Evolutionary conservation across 2,797 vertebrate genomes (phyloP).

Genomic region (Crenuchus spilurus): DNA sequence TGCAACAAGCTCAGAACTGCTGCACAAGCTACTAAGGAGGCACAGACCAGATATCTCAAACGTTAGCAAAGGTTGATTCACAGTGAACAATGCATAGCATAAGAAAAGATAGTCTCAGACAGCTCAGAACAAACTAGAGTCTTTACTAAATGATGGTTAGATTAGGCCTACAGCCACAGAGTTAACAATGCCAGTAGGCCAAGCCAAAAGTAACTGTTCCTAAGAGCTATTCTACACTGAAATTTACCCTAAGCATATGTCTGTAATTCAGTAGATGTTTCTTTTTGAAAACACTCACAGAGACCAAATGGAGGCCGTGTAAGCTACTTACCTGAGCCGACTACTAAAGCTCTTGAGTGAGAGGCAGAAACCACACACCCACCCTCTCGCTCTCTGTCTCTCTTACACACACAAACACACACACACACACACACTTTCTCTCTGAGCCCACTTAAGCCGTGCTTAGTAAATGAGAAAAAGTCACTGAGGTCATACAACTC

Average conservation of each 20-base stretch:
- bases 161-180: no score
- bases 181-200: neutral
- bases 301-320: slow-evolving; percentile 72
- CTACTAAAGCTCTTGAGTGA: slow-evolving; percentile 65
- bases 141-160: neutral
- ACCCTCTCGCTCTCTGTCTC: neutral
- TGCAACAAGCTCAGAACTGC: neutral
- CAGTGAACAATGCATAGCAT: neutral
- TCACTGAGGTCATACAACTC: slow-evolving; percentile 5
- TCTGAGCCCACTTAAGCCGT: neutral
- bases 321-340: slow-evolving; percentile 80
- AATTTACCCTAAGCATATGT: neutral
- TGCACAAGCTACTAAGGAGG: neutral
- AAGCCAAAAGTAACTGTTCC: neutral
- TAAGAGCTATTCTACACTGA: neutral
- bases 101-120: slow-evolving; percentile 6
- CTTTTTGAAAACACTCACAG: slow-evolving; percentile 69
- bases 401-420: neutral
- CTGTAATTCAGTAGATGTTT: slow-evolving; percentile 49
- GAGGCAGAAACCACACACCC: slow-evolving; percentile 26
- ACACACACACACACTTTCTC: slow-evolving; percentile 23
- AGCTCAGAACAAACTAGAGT: neutral
- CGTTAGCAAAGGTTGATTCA: neutral
- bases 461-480: slow-evolving; percentile 21
- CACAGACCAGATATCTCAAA: neutral